Base-by-base conservation (phyloP, 2,797 vertebrate genomes). In the Protonibea diacanthus region DNA sequence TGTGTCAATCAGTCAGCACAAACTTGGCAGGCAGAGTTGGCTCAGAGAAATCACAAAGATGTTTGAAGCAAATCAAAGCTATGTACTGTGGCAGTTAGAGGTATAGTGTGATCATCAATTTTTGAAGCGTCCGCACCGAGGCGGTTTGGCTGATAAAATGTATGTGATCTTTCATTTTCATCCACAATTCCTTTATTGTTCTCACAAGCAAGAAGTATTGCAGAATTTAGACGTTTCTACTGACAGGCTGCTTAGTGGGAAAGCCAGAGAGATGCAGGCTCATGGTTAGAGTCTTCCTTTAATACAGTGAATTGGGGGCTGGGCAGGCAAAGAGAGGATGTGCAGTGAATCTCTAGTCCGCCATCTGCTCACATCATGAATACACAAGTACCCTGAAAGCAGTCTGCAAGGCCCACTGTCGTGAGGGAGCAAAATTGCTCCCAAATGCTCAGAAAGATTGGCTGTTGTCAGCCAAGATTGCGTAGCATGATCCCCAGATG, bases 391-490 rank as follows among this genome's bases (percentile, higher is more conserved):
- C 68, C 80, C 78, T 67, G 69, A 82, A 75, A 86, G 77, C 71
- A 55, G 78, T 81, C 78, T 27, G 74, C 47, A 57, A 72, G 62
- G 79, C 65, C 88, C 71, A 62, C 64, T 82, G 81, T 82, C 70
- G 45, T 40, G 48, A 86, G 80, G 74, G 71, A 88, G 76, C 67
- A 77, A 91, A 92, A 93, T 93, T 91, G 89, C 82, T 93, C 89
- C 91, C 91, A 93, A 95, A 93, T 91, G 92, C 76, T 91, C 61
- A 45, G 57, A 58, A 83, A 89, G 88, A 89, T 78, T 63, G 65
- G 66, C 48, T 42, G 27, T 74, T 68, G 76, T 79, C 81, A 82
- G 85, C 81, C 86, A 85, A 87, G 84, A 88, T 78, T 76, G 58
- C 6, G 3, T 84, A 75, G 81, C 72, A 51, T 64, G 74, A 89